Evolutionary conservation across 2,797 vertebrate species (phyloP), one percentile per base, ranked within the genome.

Genomic region (Triplophysa yarkandensis): DNA sequence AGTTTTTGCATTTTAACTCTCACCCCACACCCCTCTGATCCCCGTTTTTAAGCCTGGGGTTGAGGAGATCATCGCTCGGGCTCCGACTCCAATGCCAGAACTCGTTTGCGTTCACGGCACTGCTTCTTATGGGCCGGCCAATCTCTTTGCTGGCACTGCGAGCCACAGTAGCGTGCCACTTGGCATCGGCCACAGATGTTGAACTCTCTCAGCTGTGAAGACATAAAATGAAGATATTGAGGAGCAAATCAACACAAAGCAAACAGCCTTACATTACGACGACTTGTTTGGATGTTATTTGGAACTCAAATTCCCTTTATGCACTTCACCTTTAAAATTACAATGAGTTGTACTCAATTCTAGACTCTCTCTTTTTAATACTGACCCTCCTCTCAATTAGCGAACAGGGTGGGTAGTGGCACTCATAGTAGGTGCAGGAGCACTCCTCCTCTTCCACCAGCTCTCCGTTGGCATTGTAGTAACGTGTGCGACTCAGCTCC

Each of bases 51-150:
- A 83, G 41, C 62, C 83, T 58, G 28, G 61, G 71, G 58, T 48
- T 41, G 4, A 54, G 30, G 41, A 74, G 74, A 90, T 98, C 97
- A 98, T 81, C 96, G 97, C 52, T 99, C 97, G 0, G 97, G 97
- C 81, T 98, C 97, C 0, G 95, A 94, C 89, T 98, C 98, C 27
- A 95, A 92, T 76, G 94, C 95, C 88, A 94, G 91, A 69, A 92
- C 93, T 60, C 96, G 90, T 80, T 95, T 96, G 86, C 95, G 96
- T 90, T 99, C 98, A 1, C 96, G 95, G 83, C 98, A 99, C 88
- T 97, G 97, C 82, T 98, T 99, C 95, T 99, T 98, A 89, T 99
- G 98, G 80, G 96, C 96, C 0, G 97, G 97, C 98, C 98, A 99
- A 92, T 99, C 98, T 82, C 96, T 93, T 89, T 99, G 98, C 92